These are phyloP conservation scores for Spea multiplicata DNA, from an alignment of 2,113 vertebrate species.

Conservation along the genomic window DNA sequence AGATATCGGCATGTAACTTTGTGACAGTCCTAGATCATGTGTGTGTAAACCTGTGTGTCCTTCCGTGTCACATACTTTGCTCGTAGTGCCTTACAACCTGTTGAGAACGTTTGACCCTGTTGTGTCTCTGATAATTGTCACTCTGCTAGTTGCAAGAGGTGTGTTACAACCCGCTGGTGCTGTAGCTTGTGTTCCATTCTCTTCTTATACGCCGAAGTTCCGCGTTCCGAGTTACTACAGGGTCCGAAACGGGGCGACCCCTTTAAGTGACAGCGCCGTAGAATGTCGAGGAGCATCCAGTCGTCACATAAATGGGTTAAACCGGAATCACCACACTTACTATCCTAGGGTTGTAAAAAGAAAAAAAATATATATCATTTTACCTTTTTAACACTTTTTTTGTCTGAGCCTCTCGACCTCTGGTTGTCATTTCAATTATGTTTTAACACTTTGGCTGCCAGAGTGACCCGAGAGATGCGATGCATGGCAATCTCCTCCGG, in stretches of 20 bases:
- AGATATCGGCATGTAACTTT: conserved; percentile 81
- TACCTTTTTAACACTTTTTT: neutral
- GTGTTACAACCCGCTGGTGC: neutral
- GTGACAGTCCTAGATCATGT: conserved; percentile 75
- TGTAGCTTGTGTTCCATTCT: neutral
- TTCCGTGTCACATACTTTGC: conserved; percentile 56
- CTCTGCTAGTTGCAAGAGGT: neutral
- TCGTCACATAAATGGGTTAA: neutral
- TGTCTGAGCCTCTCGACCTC: neutral
- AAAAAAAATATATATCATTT: neutral
- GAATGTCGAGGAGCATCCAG: neutral
- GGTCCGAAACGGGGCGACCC: neutral
- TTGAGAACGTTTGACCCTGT: conserved; percentile 69
- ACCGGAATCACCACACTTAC: neutral
- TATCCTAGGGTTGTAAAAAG: neutral
- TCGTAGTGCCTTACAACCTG: conserved; percentile 98
- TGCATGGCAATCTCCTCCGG: neutral
- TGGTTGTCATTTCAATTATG: neutral
- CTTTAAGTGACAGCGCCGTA: neutral
- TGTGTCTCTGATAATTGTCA: neutral
- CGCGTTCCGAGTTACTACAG: neutral
- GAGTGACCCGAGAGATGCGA: neutral
- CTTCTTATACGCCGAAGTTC: too few species aligned
- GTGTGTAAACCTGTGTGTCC: neutral
- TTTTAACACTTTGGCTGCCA: conserved; percentile 6